Evolutionary conservation across 1,140 invertebrate species (phyloP).

Genomic region (Heliconius nattereri): DNA sequence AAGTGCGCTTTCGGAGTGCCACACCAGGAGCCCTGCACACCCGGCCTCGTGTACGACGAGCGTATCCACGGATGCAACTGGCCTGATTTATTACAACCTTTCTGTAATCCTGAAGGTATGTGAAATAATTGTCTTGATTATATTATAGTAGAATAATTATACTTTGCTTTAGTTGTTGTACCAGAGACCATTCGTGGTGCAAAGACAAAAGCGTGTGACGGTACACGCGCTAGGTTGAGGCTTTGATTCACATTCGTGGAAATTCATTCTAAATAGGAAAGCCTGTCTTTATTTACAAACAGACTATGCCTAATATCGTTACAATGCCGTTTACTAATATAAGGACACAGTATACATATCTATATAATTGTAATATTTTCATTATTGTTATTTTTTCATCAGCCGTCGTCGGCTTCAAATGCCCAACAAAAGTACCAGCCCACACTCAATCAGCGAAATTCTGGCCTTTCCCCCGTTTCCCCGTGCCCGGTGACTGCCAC

Average conservation of each 20-base stretch:
- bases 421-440: slow-evolving; percentile 90
- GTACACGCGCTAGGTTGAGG: too few species aligned
- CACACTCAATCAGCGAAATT: slow-evolving; percentile 90
- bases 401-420: slow-evolving; percentile 92
- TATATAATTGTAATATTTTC: neutral
- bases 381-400: slow-evolving; percentile 17
- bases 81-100: slow-evolving; percentile 93
- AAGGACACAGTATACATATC: neutral
- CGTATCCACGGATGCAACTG: slow-evolving; percentile 95
- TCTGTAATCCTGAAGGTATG: slow-evolving; percentile 92
- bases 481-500: slow-evolving; percentile 91
- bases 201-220: too few species aligned
- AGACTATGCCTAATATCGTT: too few species aligned
- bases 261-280: too few species aligned
- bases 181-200: too few species aligned
- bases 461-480: slow-evolving; percentile 94
- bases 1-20: slow-evolving; percentile 93
- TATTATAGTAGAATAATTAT: too few species aligned
- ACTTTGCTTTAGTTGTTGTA: too few species aligned
- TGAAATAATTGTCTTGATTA: neutral
- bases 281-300: too few species aligned
- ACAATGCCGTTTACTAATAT: neutral
- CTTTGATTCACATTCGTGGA: too few species aligned
- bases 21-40: slow-evolving; percentile 89
- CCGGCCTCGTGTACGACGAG: slow-evolving; percentile 93